Conservation (phyloP, 2,113 vertebrate genomes). For the Carlito syrichta region DNA sequence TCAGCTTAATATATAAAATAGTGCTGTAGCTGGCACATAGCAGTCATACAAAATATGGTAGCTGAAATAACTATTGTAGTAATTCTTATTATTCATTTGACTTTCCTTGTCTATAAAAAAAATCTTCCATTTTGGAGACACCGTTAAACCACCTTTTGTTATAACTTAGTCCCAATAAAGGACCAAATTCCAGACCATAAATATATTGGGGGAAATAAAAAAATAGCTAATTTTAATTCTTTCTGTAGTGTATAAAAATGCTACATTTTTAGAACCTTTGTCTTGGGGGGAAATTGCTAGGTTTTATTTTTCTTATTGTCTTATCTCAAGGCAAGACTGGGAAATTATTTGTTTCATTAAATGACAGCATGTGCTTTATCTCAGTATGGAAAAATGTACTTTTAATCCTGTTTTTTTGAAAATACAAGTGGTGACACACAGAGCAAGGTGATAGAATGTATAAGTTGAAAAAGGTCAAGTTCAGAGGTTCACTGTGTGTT, state of each 20-base stretch:
- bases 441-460: slow-evolving; percentile 57
- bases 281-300: slow-evolving; percentile 53
- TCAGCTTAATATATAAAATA: not conserved
- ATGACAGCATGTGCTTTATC: slow-evolving; percentile 59
- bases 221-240: slow-evolving; percentile 45
- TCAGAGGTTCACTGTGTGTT: slow-evolving; percentile 42
- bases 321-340: slow-evolving; percentile 47
- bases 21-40: not conserved
- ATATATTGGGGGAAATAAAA: not conserved
- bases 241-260: slow-evolving; percentile 68
- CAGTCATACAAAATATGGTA: not conserved
- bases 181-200: not conserved
- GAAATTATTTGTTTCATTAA: slow-evolving; percentile 58
- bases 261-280: slow-evolving; percentile 71
- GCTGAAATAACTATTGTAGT: not conserved
- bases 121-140: slow-evolving; percentile 4
- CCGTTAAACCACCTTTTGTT: slow-evolving; percentile 2
- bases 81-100: not conserved
- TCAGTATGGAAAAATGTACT: slow-evolving; percentile 62
- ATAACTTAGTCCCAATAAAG: not conserved
- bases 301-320: slow-evolving; percentile 58
- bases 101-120: slow-evolving; percentile 18
- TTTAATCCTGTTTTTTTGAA: slow-evolving; percentile 62
- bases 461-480: slow-evolving; percentile 30
- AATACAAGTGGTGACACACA: slow-evolving; percentile 55